Evolutionary conservation across 1,140 invertebrate species (phyloP), one percentile per base, ranked within the genome.

Genomic region (Ips typographus): DNA sequence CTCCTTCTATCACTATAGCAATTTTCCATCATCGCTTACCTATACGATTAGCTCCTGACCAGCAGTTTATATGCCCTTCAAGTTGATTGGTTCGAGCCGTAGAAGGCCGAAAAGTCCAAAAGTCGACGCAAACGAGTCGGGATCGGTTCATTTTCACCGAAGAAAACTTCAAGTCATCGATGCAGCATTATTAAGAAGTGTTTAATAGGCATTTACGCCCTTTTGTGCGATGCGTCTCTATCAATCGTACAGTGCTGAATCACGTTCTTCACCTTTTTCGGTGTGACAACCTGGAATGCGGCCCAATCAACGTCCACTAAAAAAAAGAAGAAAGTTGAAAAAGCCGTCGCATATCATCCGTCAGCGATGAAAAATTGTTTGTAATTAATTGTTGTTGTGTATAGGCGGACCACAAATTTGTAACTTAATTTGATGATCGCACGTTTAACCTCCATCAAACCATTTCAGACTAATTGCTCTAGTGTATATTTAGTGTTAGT

Each of bases 191-290:
- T 70, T 70, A 70, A 70, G 68, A 70, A 70, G 68, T 70, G 68
- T 70, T 64, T 70, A 70, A 70, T 70, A 64, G 68, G 68, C 68
- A 70, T 70, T 70, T 70, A 70, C 68, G 53, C 68, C 68, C 68
- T 64, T 70, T 70, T 70, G 68, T 63, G 61, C 38, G 59, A 64
- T 70, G 68, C 61, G 53, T 70, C 68, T 70, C 68, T 70, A 70
- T 70, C 60, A 61, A 52, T 40, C 38, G 41, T 36, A 2, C 38
- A 40, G 22, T 59, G 68, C 68, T 63, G 68, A 70, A 5, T 70
- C 60, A 63, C 41, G 57, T 39, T 67, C 65, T 37, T 68, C 42
- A 43, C 56, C 43, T 53, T 51, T 38, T 38, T 37, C 8, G 43
- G 38, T 64, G 61, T 58, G 66, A 58, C 66, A 68, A 68, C 66